Conservation (phyloP, 2,888 invertebrate genomes). For the Sturmia bella region DNA sequence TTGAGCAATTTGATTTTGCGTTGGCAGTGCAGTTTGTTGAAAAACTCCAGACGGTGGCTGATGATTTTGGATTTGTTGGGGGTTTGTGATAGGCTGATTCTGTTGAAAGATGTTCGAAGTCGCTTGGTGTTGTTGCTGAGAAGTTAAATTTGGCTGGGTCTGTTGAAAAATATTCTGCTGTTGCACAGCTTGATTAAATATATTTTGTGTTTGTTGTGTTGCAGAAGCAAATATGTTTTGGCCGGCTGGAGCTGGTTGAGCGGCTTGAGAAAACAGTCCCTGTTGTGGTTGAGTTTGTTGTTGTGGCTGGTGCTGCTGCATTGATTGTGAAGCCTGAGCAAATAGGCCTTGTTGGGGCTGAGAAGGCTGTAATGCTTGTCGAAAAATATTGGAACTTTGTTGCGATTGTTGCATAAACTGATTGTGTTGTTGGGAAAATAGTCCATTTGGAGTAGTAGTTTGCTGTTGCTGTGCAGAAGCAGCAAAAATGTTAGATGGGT, state of each 20-base stretch:
- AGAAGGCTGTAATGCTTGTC: slow-evolving; percentile 62
- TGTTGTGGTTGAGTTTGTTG: slow-evolving; percentile 59
- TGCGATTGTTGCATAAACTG: slow-evolving; percentile 63
- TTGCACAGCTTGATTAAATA: slow-evolving; percentile 72
- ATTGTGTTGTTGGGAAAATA: slow-evolving; percentile 72
- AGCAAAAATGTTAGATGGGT: slow-evolving; percentile 60
- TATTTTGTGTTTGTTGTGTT: slow-evolving; percentile 64
- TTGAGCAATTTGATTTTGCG: slow-evolving; percentile 15
- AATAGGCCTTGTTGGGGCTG: slow-evolving; percentile 70
- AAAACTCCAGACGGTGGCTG: slow-evolving; percentile 45
- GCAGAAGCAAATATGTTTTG: slow-evolving; percentile 68
- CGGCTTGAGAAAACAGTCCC: slow-evolving; percentile 73
- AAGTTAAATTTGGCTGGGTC: slow-evolving; percentile 48
- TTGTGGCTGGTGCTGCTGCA: slow-evolving; percentile 67
- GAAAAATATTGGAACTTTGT: slow-evolving; percentile 60
- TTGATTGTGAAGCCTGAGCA: slow-evolving; percentile 70
- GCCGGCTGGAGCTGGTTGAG: slow-evolving; percentile 48
- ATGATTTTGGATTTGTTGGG: slow-evolving; percentile 72
- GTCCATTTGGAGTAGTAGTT: slow-evolving; percentile 29
- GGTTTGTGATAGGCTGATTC: slow-evolving; percentile 10
- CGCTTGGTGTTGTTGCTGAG: slow-evolving; percentile 26
- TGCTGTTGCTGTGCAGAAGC: slow-evolving; percentile 61
- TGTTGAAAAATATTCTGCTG: slow-evolving; percentile 65
- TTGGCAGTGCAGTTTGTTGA: slow-evolving; percentile 41
- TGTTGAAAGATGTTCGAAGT: slow-evolving; percentile 44